Conservation (phyloP, 2,797 vertebrate genomes). For the Sylvia borin region DNA sequence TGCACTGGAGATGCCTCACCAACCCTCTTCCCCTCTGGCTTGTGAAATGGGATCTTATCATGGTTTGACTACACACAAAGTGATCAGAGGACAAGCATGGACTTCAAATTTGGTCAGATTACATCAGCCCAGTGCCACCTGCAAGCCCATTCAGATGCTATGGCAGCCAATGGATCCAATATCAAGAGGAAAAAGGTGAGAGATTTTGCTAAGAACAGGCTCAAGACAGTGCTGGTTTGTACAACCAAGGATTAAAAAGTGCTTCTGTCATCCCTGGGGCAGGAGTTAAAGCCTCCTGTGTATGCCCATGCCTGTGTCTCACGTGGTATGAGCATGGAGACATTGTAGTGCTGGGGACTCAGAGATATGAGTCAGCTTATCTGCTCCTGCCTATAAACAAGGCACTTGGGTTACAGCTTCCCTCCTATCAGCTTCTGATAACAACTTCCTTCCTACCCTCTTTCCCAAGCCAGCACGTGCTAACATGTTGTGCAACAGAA, state of each 20-base stretch:
- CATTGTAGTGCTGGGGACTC: not conserved
- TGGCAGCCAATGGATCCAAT: not conserved
- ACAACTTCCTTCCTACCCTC: conserved; percentile 40
- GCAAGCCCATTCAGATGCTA: not conserved
- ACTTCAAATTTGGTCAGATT: not conserved
- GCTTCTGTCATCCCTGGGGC: not conserved
- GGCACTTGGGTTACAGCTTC: not conserved
- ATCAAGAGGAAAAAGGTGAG: not conserved
- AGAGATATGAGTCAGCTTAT: not conserved
- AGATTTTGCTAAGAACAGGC: not conserved
- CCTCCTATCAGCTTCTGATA: not conserved
- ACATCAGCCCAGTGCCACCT: not conserved
- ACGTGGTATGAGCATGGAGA: not conserved
- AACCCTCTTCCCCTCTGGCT: not conserved
- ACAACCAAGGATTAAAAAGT: not conserved
- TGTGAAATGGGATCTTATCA: not conserved
- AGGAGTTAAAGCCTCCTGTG: not conserved
- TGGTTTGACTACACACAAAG: not conserved
- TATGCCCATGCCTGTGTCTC: not conserved
- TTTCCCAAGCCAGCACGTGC: conserved; percentile 26
- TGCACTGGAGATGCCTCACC: not conserved
- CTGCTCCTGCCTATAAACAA: not conserved
- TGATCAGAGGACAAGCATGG: not conserved
- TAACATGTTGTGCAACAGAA: conserved; percentile 30
- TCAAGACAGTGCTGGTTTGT: not conserved